Evolutionary conservation across 2,113 vertebrate genomes (phyloP).

Genomic region (Tiliqua scincoides): DNA sequence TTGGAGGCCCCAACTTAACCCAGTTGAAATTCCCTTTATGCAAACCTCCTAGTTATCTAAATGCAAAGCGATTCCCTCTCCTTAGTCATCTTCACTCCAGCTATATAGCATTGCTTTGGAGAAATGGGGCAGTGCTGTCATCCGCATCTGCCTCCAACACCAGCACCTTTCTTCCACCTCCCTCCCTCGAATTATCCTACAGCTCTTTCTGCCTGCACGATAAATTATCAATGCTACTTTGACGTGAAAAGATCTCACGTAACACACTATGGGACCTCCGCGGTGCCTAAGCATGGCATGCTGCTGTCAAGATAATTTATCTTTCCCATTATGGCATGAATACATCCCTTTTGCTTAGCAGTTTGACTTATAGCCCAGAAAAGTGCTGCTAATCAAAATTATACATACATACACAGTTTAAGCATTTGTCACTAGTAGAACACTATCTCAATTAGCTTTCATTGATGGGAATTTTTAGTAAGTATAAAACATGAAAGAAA

Average conservation of each 20-base stretch:
- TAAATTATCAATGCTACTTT: not conserved
- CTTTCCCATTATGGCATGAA: slow-evolving; percentile 44
- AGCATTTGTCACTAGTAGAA: slow-evolving; percentile 26
- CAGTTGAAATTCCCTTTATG: not conserved
- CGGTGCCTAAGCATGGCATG: slow-evolving; percentile 38
- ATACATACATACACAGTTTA: not conserved
- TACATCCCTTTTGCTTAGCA: slow-evolving; percentile 30
- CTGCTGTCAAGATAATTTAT: slow-evolving; percentile 57
- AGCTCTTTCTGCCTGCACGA: slow-evolving; percentile 5
- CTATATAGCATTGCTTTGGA: not conserved
- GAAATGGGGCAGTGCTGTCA: not conserved
- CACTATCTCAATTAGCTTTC: slow-evolving; percentile 33
- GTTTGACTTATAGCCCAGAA: slow-evolving; percentile 39
- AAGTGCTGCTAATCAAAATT: slow-evolving; percentile 3
- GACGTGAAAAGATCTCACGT: slow-evolving; percentile 24
- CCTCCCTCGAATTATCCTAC: not conserved
- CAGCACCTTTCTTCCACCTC: not conserved
- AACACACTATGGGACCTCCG: slow-evolving; percentile 37
- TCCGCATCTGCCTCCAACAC: not conserved
- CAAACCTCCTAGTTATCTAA: not conserved
- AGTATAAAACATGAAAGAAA: not conserved
- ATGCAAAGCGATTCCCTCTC: not conserved
- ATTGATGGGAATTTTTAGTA: slow-evolving; percentile 10
- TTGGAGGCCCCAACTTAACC: too few relatives aligned
- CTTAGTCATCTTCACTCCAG: not conserved